phyloP scores from a whole-genome alignment of 1,140 invertebrate genomes.

The Dendroctonus ponderosae region DNA sequence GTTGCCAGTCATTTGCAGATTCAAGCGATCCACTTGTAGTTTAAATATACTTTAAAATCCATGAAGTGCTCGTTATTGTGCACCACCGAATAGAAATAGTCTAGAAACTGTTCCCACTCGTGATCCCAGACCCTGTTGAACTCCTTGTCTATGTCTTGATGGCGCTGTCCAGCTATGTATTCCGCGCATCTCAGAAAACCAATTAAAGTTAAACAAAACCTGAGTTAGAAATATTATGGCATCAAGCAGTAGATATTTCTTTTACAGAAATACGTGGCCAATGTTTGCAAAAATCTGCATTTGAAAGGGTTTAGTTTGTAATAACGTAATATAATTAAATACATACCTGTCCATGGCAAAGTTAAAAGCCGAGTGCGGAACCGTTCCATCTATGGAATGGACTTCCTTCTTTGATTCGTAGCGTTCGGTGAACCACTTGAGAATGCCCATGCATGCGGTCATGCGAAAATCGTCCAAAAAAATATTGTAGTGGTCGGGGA shows the following conservation, averaged over 20 bases:
- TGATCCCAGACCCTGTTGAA: conserved; percentile 68
- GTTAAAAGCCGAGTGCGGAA: conserved; percentile 71
- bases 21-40: neutral
- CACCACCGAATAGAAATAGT: conserved; percentile 69
- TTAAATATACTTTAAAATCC: conserved; percentile 38
- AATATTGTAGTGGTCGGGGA: conserved; percentile 79
- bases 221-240: neutral
- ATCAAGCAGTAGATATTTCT: too few relatives aligned
- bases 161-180: conserved; percentile 70
- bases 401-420: conserved; percentile 52
- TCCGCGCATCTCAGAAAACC: conserved; percentile 58
- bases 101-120: conserved; percentile 85
- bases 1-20: neutral
- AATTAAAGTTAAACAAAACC: neutral
- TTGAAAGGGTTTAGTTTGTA: too few relatives aligned
- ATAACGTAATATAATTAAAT: neutral
- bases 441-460: conserved; percentile 79
- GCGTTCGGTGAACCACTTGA: conserved; percentile 71
- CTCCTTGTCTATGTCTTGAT: conserved; percentile 84
- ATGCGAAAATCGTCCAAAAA: conserved; percentile 89
- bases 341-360: conserved; percentile 68
- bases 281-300: too few relatives aligned
- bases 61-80: conserved; percentile 62
- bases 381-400: conserved; percentile 60
- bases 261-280: too few relatives aligned